phyloP scores from a whole-genome alignment of 2,888 invertebrate species.

The Drosophila ezoana region DNA sequence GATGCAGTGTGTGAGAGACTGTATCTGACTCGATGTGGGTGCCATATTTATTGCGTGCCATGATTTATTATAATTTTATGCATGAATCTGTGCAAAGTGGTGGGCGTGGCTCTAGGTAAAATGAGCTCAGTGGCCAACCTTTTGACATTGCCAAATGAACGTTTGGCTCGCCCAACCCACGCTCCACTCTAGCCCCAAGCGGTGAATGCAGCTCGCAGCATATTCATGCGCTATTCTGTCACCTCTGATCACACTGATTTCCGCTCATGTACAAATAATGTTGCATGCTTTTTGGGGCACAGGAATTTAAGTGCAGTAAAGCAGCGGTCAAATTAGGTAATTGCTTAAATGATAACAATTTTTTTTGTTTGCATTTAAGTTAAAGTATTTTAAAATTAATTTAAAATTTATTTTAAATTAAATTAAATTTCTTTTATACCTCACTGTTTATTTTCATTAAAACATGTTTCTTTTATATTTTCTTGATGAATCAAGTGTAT shows the following conservation, averaged over 20 bases:
- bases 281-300: conserved; percentile 15
- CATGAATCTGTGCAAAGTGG: conserved; percentile 69
- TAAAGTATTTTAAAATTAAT: no score
- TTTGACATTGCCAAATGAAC: conserved; percentile 55
- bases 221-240: conserved; percentile 21
- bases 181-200: background rate
- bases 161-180: background rate
- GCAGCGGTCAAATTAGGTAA: no score
- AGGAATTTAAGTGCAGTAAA: conserved; percentile 3
- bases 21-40: conserved; percentile 45
- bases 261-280: conserved; percentile 1
- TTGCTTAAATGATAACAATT: no score
- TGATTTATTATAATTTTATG: conserved; percentile 79
- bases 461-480: no score
- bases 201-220: conserved; percentile 3
- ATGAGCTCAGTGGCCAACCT: conserved; percentile 55
- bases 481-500: no score
- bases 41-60: conserved; percentile 75
- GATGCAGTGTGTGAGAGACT: background rate
- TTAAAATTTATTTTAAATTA: background rate
- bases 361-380: no score
- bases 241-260: conserved; percentile 24
- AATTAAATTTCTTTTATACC: background rate
- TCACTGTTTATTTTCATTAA: no score
- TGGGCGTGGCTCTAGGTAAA: conserved; percentile 56